These are phyloP conservation scores for Meteorus sp. DNA, from an alignment of 1,140 invertebrate species.

Conservation along the genomic window DNA sequence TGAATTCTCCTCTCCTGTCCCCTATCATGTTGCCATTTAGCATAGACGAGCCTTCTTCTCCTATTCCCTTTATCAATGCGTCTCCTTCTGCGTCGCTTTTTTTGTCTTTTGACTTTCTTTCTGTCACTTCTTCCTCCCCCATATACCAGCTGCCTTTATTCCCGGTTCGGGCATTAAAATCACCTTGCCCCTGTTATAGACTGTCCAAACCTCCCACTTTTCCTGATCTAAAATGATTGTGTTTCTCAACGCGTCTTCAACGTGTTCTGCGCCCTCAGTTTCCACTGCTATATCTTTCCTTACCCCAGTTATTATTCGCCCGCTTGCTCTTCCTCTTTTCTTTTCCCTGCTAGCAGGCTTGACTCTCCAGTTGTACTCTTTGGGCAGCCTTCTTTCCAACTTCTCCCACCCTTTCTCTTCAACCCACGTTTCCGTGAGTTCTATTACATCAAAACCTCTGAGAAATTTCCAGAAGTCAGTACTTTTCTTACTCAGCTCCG, in stretches of 20 bases:
- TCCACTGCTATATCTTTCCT: conserved; percentile 4
- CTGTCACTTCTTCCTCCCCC: background rate
- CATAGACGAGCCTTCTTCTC: conserved; percentile 25
- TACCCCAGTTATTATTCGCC: conserved; percentile 22
- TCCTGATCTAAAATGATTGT: background rate
- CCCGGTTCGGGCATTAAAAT: conserved; percentile 27
- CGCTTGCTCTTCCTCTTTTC: conserved; percentile 27
- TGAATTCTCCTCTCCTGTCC: conserved; percentile 27
- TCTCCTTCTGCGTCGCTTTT: conserved; percentile 19
- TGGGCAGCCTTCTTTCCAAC: conserved; percentile 10
- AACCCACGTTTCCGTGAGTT: conserved; percentile 31
- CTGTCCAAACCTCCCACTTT: conserved; percentile 3
- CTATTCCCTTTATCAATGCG: conserved; percentile 1
- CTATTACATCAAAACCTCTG: conserved; percentile 19
- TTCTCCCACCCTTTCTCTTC: conserved; percentile 25
- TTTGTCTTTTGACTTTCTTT: conserved; percentile 25
- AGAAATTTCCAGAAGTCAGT: conserved; percentile 29
- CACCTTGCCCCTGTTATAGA: conserved; percentile 9
- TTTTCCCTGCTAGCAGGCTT: conserved; percentile 18
- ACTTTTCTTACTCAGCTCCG: conserved; percentile 19
- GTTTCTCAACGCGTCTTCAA: conserved; percentile 5
- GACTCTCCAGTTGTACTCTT: conserved; percentile 18
- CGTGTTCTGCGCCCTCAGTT: background rate
- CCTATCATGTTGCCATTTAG: conserved; percentile 26
- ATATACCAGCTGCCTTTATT: conserved; percentile 5